Base-by-base conservation (phyloP, 64 coral and sea anemone genomes). In the Anthopleura sola region DNA sequence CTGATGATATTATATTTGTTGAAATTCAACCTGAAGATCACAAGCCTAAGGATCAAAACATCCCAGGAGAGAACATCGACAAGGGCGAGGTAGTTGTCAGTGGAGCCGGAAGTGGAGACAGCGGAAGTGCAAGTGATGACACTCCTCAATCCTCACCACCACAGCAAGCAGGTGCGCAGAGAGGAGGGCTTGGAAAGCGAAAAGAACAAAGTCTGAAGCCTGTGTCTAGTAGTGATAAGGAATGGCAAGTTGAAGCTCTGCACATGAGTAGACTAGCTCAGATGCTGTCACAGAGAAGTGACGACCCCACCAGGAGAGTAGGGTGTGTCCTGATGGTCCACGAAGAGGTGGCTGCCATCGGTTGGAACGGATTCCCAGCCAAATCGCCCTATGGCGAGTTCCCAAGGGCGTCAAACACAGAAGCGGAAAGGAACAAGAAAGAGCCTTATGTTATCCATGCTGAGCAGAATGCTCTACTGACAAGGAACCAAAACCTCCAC, bases 381-480 rank as follows among this genome's bases (percentile, higher is more conserved):
- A 88, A 88, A 21, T 49, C 86, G n/a, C 50, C 47, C 11, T 81
- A 56, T 56, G 86, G 86, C 0, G 86, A 88, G 31, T 88, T 88
- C 55, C 86, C 86, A 15, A 88, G 75, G 78, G 33, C 75, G 16
- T 90, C 93, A 0, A 37, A 79, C 37, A 40, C 37, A 23, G 76
- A 79, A 24, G 76, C 47, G 20, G 76, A 28, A 79, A 19, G 76
- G 13, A 23, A 44, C 24, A 71, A 88, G 6, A 94, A 91, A 68
- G 86, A 91, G 23, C 40, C 88, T 20, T 94, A 94, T 40, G 82
- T 94, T 10, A 91, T 94, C 81, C 93, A 94, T 77, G 90, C 90
- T 5, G 93, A 88, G 17, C 83, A 94, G 28, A 94, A 94, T 68
- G 93, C 93, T 36, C 55, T 94, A 11, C 32, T 94, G 26, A 83